Evolutionary conservation across 2,888 invertebrate species (phyloP).

Genomic region (Cosmorhoe ocellata): DNA sequence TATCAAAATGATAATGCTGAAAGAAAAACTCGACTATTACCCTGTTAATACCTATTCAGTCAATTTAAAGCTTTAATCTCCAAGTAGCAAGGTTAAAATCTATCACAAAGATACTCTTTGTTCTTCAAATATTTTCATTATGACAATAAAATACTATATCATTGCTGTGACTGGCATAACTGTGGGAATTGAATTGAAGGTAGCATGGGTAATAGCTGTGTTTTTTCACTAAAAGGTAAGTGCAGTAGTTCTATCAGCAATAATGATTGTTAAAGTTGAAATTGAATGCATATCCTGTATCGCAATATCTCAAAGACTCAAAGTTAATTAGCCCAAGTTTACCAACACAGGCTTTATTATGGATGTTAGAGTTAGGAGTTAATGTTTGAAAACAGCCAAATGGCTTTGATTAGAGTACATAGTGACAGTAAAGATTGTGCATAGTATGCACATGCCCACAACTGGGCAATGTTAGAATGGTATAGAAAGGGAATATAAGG

Average conservation of each 20-base stretch:
- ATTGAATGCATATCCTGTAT: neutral
- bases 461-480: too few relatives aligned
- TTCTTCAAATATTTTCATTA: conserved; percentile 18
- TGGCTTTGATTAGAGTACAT: too few relatives aligned
- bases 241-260: conserved; percentile 14
- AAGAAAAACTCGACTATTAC: conserved; percentile 11
- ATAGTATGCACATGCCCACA: too few relatives aligned
- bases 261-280: conserved; percentile 7
- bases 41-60: neutral
- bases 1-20: neutral
- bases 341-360: too few relatives aligned
- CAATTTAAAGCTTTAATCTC: conserved; percentile 18
- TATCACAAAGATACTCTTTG: conserved; percentile 12
- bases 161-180: neutral
- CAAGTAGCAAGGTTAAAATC: conserved; percentile 10
- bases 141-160: conserved; percentile 15
- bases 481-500: too few relatives aligned
- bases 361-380: too few relatives aligned
- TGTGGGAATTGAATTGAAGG: conserved; percentile 1
- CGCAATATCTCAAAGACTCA: too few relatives aligned
- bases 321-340: too few relatives aligned
- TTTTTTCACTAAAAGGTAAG: conserved; percentile 1
- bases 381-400: too few relatives aligned
- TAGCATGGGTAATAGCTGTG: conserved; percentile 9
- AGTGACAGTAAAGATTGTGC: too few relatives aligned